These are phyloP conservation scores for Myotis lucifugus DNA, from an alignment of 2,113 vertebrate genomes.

Conservation along the genomic window DNA sequence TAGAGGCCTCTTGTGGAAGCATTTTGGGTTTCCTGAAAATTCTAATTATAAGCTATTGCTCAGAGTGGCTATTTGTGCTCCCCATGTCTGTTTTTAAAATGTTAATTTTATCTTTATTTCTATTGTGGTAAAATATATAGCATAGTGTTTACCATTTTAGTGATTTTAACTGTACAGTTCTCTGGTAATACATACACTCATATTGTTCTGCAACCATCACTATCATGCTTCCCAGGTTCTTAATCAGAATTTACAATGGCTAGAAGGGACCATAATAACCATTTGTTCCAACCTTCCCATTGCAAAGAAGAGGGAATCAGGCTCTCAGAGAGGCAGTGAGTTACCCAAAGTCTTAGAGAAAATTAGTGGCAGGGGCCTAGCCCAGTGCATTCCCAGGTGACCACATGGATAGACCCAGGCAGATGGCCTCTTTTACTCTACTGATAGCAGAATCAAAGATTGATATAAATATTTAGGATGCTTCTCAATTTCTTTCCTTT, in stretches of 20 bases:
- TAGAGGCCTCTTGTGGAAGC: not conserved
- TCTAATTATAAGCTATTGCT: slow-evolving; percentile 37
- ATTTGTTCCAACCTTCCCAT: not conserved
- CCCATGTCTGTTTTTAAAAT: not conserved
- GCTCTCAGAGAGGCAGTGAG: not conserved
- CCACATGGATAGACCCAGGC: not conserved
- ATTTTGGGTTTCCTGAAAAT: not conserved
- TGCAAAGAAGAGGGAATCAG: not conserved
- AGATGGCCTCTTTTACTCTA: not conserved
- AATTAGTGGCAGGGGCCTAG: not conserved
- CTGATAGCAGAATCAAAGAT: not conserved
- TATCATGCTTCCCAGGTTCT: not conserved
- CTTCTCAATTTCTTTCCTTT: not conserved
- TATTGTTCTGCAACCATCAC: not conserved
- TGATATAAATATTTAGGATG: not conserved
- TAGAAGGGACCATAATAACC: not conserved
- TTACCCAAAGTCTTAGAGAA: not conserved
- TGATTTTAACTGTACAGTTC: not conserved
- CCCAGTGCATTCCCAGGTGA: not conserved
- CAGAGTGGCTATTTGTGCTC: not conserved
- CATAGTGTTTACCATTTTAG: not conserved
- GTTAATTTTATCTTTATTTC: not conserved
- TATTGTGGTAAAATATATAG: not conserved
- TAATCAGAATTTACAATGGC: not conserved
- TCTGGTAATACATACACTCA: not conserved